Conservation (phyloP, 2,888 invertebrate genomes). For the Allophyes oxyacanthae region DNA sequence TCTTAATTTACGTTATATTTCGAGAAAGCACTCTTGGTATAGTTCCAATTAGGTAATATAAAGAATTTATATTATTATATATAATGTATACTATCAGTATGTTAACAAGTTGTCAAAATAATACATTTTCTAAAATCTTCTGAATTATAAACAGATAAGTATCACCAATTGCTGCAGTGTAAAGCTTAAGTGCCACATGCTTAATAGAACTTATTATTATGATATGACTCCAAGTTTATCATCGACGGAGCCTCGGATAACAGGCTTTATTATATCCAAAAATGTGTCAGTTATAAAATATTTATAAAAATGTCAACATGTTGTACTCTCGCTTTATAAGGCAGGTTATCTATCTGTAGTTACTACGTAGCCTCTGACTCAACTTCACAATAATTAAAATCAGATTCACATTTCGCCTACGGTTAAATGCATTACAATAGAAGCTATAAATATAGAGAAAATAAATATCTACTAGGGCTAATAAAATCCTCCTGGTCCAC, state of each 20-base stretch:
- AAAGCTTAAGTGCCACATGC: constrained; percentile 52
- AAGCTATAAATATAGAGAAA: constrained; percentile 81
- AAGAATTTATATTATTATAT: constrained; percentile 46
- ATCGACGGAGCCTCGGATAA: constrained; percentile 21
- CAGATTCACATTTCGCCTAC: constrained; percentile 77
- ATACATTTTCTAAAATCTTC: constrained; percentile 47
- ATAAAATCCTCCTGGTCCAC: constrained; percentile 84
- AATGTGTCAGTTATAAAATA: constrained; percentile 39
- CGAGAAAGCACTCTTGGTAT: constrained; percentile 84
- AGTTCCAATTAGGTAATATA: constrained; percentile 59
- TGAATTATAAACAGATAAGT: constrained; percentile 37
- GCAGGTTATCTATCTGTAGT: constrained; percentile 57
- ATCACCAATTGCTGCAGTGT: constrained; percentile 40
- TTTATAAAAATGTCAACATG: constrained; percentile 50
- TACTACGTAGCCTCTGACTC: constrained; percentile 71
- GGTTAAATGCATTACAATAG: constrained; percentile 82
- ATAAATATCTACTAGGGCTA: constrained; percentile 85
- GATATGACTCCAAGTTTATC: constrained; percentile 28
- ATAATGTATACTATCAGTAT: constrained; percentile 53
- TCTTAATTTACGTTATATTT: constrained; percentile 74
- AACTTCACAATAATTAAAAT: constrained; percentile 70
- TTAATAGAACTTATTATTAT: constrained; percentile 25
- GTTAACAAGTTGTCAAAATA: constrained; percentile 63
- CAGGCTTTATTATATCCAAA: constrained; percentile 34
- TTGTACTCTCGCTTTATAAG: constrained; percentile 55